phyloP scores from a whole-genome alignment of 1,140 invertebrate genomes.

The Sminthurides bifidus region DNA sequence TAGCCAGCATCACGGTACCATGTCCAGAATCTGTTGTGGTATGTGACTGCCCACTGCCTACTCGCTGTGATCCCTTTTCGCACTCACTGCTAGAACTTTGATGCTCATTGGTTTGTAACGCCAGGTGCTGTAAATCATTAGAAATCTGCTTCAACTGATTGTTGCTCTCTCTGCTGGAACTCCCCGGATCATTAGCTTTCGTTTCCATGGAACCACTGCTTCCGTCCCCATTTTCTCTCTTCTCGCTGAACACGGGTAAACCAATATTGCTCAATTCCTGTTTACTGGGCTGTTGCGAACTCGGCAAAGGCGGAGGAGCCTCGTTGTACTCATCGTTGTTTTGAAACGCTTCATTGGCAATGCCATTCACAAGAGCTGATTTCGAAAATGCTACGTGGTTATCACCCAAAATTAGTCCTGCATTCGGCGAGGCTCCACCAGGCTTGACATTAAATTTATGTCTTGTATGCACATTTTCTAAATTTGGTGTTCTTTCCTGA shows the following conservation, averaged over 20 bases:
- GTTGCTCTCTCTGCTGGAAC: slow-evolving; percentile 20
- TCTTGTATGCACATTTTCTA: slow-evolving; percentile 11
- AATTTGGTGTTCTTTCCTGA: background rate
- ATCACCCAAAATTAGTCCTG: too few relatives aligned
- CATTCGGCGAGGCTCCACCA: slow-evolving; percentile 8
- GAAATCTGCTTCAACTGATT: slow-evolving; percentile 25
- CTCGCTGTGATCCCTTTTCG: slow-evolving; percentile 26
- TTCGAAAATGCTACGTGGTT: too few relatives aligned
- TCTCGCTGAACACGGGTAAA: slow-evolving; percentile 22
- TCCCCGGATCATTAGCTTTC: slow-evolving; percentile 5
- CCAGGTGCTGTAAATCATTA: slow-evolving; percentile 25
- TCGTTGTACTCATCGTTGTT: slow-evolving; percentile 8
- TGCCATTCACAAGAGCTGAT: too few relatives aligned
- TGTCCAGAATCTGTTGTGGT: slow-evolving; percentile 38
- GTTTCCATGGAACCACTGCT: slow-evolving; percentile 26
- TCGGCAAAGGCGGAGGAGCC: slow-evolving; percentile 21
- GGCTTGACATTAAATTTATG: slow-evolving; percentile 25
- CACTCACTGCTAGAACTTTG: slow-evolving; percentile 28
- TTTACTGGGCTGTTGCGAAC: slow-evolving; percentile 15
- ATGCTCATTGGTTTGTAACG: slow-evolving; percentile 24
- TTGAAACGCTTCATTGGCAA: slow-evolving; percentile 7
- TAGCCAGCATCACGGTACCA: slow-evolving; percentile 33
- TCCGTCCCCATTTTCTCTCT: slow-evolving; percentile 31
- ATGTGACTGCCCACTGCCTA: slow-evolving; percentile 33
- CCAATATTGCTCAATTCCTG: slow-evolving; percentile 9